Evolutionary conservation across 2,113 vertebrate species (phyloP).

Genomic region (Cyprinodon tularosa): DNA sequence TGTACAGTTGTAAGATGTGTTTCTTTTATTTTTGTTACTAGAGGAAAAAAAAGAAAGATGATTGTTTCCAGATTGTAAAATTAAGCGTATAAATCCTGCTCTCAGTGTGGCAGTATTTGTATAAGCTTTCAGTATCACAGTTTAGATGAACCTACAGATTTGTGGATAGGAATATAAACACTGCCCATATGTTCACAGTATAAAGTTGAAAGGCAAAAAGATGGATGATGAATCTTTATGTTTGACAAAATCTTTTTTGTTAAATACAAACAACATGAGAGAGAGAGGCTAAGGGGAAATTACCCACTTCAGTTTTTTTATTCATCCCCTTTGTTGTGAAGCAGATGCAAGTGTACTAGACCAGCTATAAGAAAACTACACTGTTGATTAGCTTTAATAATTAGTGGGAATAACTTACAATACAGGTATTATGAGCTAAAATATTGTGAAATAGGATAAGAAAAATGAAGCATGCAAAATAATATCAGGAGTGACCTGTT

Average conservation of each 20-base stretch:
- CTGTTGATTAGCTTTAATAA: neutral
- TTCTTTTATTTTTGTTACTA: constrained; percentile 7
- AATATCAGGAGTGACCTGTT: neutral
- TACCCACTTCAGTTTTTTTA: neutral
- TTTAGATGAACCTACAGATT: constrained; percentile 48
- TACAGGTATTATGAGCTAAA: neutral
- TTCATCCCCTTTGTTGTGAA: neutral
- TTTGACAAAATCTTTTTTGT: constrained; percentile 46
- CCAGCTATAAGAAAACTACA: neutral
- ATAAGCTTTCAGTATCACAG: constrained; percentile 46
- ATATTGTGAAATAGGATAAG: neutral
- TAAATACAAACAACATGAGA: constrained; percentile 58
- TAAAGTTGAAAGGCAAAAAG: constrained; percentile 27
- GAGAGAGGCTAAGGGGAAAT: neutral
- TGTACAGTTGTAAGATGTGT: constrained; percentile 27
- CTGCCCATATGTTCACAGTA: constrained; percentile 47
- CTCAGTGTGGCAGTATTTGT: constrained; percentile 51
- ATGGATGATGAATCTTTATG: constrained; percentile 17
- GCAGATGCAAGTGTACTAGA: neutral
- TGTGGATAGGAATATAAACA: constrained; percentile 31
- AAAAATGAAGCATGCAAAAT: neutral
- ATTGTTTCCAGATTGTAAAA: constrained; percentile 55
- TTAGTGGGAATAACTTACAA: neutral
- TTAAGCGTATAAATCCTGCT: constrained; percentile 43
- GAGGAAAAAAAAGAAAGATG: constrained; percentile 19